Conservation (phyloP, 2,888 invertebrate species). For the Iselma pallidipennis region DNA sequence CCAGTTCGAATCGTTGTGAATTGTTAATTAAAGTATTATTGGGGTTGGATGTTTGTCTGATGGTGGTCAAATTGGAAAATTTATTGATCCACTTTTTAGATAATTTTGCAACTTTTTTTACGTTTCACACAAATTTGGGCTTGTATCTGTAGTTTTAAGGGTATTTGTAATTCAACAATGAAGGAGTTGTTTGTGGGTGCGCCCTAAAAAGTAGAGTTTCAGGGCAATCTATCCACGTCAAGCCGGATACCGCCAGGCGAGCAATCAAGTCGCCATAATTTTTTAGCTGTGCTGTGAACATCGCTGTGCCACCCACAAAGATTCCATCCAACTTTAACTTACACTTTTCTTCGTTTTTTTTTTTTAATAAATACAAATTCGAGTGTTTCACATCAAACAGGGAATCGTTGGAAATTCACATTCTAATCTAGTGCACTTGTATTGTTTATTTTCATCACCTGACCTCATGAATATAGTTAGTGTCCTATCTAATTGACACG, state of each 20-base stretch:
- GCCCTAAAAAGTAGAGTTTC: constrained; percentile 11
- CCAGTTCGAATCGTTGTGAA: not conserved
- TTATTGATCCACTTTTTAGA: not conserved
- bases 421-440: not conserved
- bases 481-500: not conserved
- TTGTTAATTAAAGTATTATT: not conserved
- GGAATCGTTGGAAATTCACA: not conserved
- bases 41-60: not conserved
- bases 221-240: constrained; percentile 20
- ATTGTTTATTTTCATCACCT: not conserved
- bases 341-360: not conserved
- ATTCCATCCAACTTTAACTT: not conserved
- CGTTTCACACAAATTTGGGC: not conserved
- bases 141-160: not conserved
- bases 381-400: not conserved
- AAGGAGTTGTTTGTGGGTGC: constrained; percentile 7
- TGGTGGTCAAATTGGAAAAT: not conserved
- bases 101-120: not conserved
- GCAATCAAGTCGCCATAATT: constrained; percentile 22
- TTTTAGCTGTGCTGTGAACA: constrained; percentile 9
- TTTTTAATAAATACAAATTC: not conserved
- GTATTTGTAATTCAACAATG: constrained; percentile 4
- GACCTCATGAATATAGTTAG: not conserved
- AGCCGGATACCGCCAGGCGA: constrained; percentile 15
- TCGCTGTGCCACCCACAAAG: not conserved